Evolutionary conservation across 2,113 vertebrate species (phyloP).

Genomic region (Planiliza haematocheilus): DNA sequence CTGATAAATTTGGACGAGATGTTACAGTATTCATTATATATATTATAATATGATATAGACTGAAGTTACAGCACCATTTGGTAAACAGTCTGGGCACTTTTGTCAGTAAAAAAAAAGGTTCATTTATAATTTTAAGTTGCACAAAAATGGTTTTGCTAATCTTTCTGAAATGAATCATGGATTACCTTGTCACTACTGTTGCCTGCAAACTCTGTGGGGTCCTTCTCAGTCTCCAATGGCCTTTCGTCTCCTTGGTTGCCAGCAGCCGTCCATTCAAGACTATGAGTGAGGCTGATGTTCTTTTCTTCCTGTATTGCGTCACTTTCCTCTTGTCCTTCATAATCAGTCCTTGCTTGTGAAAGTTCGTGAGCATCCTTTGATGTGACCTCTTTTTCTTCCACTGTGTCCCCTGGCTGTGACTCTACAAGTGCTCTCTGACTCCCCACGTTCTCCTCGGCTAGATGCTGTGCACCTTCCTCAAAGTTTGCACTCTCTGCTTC

Average conservation of each 20-base stretch:
- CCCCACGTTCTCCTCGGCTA: conserved; percentile 13
- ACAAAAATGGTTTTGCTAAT: not conserved
- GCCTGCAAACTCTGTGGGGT: conserved; percentile 29
- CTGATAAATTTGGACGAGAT: conserved; percentile 16
- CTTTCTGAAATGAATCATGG: conserved; percentile 12
- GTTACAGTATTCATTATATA: no score
- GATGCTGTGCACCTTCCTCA: conserved; percentile 19
- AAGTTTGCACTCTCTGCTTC: conserved; percentile 37
- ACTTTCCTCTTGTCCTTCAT: conserved; percentile 23
- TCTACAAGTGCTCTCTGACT: not conserved
- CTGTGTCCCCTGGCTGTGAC: conserved; percentile 9
- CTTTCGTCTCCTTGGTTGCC: conserved; percentile 42
- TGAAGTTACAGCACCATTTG: not conserved
- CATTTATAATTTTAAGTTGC: not conserved
- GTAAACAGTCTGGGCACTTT: not conserved
- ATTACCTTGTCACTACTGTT: conserved; percentile 69
- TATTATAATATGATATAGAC: not conserved
- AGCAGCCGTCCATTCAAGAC: conserved; percentile 21
- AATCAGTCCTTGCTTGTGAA: conserved; percentile 13
- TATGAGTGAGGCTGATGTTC: not conserved
- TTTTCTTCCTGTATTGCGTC: conserved; percentile 24
- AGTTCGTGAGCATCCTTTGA: conserved; percentile 21
- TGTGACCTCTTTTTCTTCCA: conserved; percentile 35
- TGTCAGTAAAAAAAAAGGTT: not conserved
- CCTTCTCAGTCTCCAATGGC: conserved; percentile 31